Evolutionary conservation across 2,888 invertebrate genomes (phyloP).

Genomic region (Platycheirus albimanus): DNA sequence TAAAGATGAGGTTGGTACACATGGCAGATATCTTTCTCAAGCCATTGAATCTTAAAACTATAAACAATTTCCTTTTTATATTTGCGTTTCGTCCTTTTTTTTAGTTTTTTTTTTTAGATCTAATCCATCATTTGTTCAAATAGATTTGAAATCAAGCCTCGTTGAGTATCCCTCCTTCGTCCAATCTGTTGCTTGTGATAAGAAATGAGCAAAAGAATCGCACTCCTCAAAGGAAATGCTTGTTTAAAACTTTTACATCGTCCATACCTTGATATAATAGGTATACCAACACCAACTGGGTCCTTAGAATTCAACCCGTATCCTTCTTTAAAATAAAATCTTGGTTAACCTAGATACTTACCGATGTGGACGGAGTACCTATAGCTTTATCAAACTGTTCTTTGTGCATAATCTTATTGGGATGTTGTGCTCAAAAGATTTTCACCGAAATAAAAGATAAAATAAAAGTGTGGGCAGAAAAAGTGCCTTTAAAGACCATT

Average conservation of each 20-base stretch:
- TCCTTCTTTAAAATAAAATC: constrained; percentile 1
- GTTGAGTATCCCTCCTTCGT: not conserved
- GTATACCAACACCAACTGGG: too few species aligned
- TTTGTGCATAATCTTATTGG: constrained; percentile 8
- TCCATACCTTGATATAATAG: too few species aligned
- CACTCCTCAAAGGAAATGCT: constrained; percentile 9
- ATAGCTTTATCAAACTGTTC: constrained; percentile 3
- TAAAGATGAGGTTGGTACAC: too few species aligned
- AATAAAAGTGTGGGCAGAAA: not conserved
- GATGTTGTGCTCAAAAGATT: constrained; percentile 5
- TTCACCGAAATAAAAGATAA: too few species aligned
- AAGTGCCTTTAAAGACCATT: constrained; percentile 3
- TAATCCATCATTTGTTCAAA: too few species aligned
- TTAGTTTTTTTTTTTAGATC: too few species aligned
- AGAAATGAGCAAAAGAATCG: not conserved
- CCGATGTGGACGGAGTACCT: too few species aligned
- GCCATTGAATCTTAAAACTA: too few species aligned
- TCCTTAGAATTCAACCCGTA: not conserved
- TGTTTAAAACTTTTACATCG: not conserved
- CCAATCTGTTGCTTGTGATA: constrained; percentile 8
- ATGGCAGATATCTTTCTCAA: too few species aligned
- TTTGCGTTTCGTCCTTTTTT: too few species aligned
- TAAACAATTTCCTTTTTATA: too few species aligned
- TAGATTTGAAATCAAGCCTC: not conserved
- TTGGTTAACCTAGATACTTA: constrained; percentile 12